A percentile compares a stretch with the other conserved stretches of the same genome.
Conservation (phyloP, 2,888 invertebrate genomes). For the Melanostoma scalare region DNA sequence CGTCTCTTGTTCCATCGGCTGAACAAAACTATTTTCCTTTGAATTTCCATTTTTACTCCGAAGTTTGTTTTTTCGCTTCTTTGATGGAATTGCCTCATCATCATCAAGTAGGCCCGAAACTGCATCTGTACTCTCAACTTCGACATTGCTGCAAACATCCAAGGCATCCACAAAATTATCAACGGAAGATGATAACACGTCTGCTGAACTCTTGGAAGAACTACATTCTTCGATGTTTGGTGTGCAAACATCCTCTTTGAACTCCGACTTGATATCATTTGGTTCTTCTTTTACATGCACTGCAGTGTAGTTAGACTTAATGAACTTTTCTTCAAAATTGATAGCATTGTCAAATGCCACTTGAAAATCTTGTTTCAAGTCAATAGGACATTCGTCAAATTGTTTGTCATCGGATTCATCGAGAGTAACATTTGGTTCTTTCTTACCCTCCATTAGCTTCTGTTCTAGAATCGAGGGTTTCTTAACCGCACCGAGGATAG, state of each 20-base stretch:
- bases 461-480: slow-evolving; percentile 88
- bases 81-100: slow-evolving; percentile 75
- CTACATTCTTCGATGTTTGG: slow-evolving; percentile 2
- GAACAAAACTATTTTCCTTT: slow-evolving; percentile 77
- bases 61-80: slow-evolving; percentile 75
- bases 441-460: slow-evolving; percentile 85
- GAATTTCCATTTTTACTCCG: slow-evolving; percentile 77
- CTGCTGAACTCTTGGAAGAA: slow-evolving; percentile 15
- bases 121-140: slow-evolving; percentile 78
- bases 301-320: slow-evolving; percentile 33
- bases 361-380: slow-evolving; percentile 83
- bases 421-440: slow-evolving; percentile 76
- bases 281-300: slow-evolving; percentile 75
- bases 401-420: slow-evolving; percentile 78
- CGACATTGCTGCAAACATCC: slow-evolving; percentile 80
- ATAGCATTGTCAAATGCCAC: slow-evolving; percentile 84
- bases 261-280: slow-evolving; percentile 34
- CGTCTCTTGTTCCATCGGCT: slow-evolving; percentile 78
- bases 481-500: slow-evolving; percentile 83
- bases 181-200: slow-evolving; percentile 8
- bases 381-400: slow-evolving; percentile 78
- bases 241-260: slow-evolving; percentile 25
- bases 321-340: slow-evolving; percentile 77
- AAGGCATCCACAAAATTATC: slow-evolving; percentile 74
- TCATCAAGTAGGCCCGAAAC: slow-evolving; percentile 76